These are phyloP conservation scores for Ochropleura leucogaster DNA, from an alignment of 2,888 invertebrate species.

Conservation along the genomic window DNA sequence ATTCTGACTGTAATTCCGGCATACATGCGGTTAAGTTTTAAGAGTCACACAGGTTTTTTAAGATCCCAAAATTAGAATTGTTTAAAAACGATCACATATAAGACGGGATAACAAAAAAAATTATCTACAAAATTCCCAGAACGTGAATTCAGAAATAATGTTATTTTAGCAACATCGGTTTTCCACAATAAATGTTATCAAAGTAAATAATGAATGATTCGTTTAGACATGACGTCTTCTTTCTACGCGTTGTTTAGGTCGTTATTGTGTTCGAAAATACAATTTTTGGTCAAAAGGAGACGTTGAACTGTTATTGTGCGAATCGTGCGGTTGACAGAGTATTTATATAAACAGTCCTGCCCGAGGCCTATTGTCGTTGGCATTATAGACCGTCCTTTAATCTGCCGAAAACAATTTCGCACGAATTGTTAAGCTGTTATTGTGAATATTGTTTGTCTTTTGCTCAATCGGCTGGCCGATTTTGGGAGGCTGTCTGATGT, in stretches of 20 bases:
- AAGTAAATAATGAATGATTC: conserved; percentile 70
- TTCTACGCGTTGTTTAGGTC: conserved; percentile 69
- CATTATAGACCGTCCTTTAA: conserved; percentile 78
- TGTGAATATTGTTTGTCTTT: conserved; percentile 63
- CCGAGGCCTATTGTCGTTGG: conserved; percentile 77
- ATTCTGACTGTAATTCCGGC: no score
- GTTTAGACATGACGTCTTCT: conserved; percentile 72
- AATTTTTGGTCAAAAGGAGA: conserved; percentile 82
- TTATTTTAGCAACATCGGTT: conserved; percentile 43
- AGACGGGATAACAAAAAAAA: not conserved
- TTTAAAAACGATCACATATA: conserved; percentile 3
- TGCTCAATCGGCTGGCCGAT: conserved; percentile 57
- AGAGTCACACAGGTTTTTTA: not conserved
- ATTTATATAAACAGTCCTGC: conserved; percentile 80
- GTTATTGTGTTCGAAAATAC: conserved; percentile 82
- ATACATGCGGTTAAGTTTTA: no score
- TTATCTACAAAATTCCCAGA: conserved; percentile 5
- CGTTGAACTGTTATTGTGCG: conserved; percentile 78
- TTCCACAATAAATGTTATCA: conserved; percentile 46
- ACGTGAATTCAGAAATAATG: conserved; percentile 36
- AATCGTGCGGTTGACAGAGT: conserved; percentile 84
- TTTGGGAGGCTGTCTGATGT: conserved; percentile 29
- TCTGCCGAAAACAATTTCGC: conserved; percentile 80
- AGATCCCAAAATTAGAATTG: not conserved
- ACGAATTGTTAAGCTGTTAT: conserved; percentile 65